phyloP scores from a whole-genome alignment of 2,888 invertebrate genomes.

The Chrysolina oricalcia region DNA sequence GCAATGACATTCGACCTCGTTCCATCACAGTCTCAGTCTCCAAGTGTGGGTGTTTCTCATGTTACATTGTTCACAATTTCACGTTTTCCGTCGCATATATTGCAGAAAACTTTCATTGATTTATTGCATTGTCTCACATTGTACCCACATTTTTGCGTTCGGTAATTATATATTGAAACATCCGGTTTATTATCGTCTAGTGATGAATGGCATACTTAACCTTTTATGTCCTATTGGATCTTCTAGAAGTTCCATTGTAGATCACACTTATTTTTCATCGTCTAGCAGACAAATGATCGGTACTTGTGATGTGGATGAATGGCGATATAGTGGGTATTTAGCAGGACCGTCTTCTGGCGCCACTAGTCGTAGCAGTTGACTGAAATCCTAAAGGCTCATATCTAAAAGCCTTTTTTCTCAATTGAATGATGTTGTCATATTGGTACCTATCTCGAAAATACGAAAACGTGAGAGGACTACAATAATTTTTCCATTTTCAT shows the following conservation, averaged over 20 bases:
- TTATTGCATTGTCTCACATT: slow-evolving; percentile 5
- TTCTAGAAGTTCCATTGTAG: slow-evolving; percentile 8
- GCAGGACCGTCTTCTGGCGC: too few species aligned
- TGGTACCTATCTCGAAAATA: too few species aligned
- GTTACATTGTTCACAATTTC: slow-evolving; percentile 18
- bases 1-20: slow-evolving; percentile 15
- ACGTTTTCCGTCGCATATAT: slow-evolving; percentile 8
- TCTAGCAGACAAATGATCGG: not conserved
- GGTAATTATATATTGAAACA: slow-evolving; percentile 10
- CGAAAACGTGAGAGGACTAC: too few species aligned
- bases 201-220: slow-evolving; percentile 20
- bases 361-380: too few species aligned
- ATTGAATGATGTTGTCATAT: too few species aligned
- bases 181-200: slow-evolving; percentile 20
- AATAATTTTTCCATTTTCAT: too few species aligned
- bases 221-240: slow-evolving; percentile 7
- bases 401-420: too few species aligned
- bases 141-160: not conserved
- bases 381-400: too few species aligned
- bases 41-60: slow-evolving; percentile 13
- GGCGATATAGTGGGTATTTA: not conserved
- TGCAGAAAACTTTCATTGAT: slow-evolving; percentile 4
- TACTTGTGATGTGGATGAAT: not conserved
- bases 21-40: not conserved
- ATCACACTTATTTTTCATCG: not conserved